These are phyloP conservation scores for Dermochelys coriacea DNA, from an alignment of 2,797 vertebrate genomes.

Conservation along the genomic window DNA sequence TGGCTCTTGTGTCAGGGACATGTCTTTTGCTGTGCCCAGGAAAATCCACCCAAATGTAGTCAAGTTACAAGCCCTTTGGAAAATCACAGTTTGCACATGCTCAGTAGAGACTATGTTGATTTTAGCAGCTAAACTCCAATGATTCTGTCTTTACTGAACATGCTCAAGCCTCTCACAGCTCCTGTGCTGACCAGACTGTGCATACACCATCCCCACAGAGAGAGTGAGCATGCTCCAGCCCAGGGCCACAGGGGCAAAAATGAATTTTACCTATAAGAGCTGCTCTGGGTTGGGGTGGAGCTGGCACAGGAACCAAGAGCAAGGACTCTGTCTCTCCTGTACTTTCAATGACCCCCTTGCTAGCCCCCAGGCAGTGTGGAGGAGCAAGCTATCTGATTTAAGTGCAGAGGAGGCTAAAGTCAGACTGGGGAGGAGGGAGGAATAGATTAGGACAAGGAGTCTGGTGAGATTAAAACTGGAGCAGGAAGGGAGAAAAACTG, in stretches of 20 bases:
- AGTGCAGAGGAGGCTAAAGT: not conserved
- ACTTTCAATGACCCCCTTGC: no score
- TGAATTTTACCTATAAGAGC: no score
- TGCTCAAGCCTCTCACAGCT: not conserved
- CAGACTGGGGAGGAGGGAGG: not conserved
- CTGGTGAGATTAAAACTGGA: no score
- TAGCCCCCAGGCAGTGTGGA: no score
- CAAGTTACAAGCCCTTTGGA: not conserved
- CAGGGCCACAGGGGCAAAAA: not conserved
- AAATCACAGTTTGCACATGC: not conserved
- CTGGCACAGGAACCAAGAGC: not conserved
- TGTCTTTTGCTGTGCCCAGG: constrained; percentile 17
- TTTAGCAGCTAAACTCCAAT: not conserved
- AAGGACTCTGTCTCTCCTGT: not conserved
- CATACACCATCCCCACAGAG: not conserved
- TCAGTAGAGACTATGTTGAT: not conserved
- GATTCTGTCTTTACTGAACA: not conserved
- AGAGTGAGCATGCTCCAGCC: not conserved
- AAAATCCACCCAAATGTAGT: constrained; percentile 55
- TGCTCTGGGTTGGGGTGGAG: not conserved
- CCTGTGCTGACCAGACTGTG: not conserved
- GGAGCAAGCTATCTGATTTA: not conserved
- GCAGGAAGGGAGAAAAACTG: no score
- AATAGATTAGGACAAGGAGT: no score
- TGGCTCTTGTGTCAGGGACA: constrained; percentile 30